Evolutionary conservation across 2,797 vertebrate species (phyloP).

Genomic region (Streptopelia turtur): DNA sequence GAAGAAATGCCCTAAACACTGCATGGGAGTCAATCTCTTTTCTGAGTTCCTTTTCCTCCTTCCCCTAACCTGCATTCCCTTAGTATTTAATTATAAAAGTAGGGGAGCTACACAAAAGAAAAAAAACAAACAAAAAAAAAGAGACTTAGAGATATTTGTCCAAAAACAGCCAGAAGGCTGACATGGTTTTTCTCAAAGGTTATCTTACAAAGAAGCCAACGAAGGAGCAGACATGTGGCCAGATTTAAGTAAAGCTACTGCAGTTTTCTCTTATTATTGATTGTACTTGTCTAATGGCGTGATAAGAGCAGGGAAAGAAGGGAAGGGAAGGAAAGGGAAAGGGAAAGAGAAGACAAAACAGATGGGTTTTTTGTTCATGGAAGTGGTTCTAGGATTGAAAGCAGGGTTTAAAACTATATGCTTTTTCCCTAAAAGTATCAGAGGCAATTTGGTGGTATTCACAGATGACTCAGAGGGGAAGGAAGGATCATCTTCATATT

Average conservation of each 20-base stretch:
- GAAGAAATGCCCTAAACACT: neutral
- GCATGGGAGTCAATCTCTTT: neutral
- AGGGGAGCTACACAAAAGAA: neutral
- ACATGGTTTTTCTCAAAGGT: neutral
- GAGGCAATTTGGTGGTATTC: conserved; percentile 8
- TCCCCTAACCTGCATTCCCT: neutral
- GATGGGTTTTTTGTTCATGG: conserved; percentile 27
- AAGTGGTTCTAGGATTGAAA: conserved; percentile 23
- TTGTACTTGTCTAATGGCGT: neutral
- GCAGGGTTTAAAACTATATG: conserved; percentile 1
- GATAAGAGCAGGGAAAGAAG: neutral
- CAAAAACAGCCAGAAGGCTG: neutral
- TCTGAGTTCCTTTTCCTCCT: neutral
- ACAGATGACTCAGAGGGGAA: conserved; percentile 13
- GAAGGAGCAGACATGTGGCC: neutral
- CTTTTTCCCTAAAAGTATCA: neutral
- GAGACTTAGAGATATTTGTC: neutral
- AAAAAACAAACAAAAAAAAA: too few species aligned
- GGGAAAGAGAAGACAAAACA: neutral
- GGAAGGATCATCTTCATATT: conserved; percentile 30
- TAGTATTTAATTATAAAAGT: neutral
- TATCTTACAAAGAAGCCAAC: neutral
- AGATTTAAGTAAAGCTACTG: neutral
- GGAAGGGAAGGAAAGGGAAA: too few species aligned
- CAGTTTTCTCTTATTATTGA: conserved; percentile 3